Percentiles rank a stretch among this genome's conserved stretches.
Evolutionary conservation across 1,140 invertebrate species (phyloP).

Genomic region (Campoletis sonorensis): DNA sequence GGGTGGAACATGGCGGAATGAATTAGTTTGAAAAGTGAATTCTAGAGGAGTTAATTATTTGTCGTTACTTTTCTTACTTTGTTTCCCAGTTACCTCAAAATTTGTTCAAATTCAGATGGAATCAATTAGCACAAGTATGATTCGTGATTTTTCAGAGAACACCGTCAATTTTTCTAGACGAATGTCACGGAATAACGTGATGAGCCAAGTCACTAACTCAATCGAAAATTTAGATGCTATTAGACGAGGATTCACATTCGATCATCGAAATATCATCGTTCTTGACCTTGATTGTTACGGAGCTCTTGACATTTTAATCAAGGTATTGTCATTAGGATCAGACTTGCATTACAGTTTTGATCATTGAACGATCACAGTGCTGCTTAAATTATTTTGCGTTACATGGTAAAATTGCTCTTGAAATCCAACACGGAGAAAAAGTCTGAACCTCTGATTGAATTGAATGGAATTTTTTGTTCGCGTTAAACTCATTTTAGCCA

Average conservation of each 20-base stretch:
- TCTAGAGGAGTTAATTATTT: too few species aligned
- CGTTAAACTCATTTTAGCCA: too few species aligned
- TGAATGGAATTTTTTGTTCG: too few species aligned
- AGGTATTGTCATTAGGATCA: constrained; percentile 35
- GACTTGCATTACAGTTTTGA: background rate
- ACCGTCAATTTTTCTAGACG: constrained; percentile 20
- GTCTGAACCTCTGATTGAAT: too few species aligned
- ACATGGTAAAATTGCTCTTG: background rate
- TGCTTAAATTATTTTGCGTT: constrained; percentile 4
- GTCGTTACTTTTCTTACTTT: background rate
- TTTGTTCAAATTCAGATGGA: background rate
- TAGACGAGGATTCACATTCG: background rate
- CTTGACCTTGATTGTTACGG: constrained; percentile 51
- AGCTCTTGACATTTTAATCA: constrained; percentile 44
- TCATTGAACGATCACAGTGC: background rate
- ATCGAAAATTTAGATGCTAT: constrained; percentile 12
- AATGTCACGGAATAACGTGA: constrained; percentile 42
- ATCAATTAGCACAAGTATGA: background rate
- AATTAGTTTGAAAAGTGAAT: background rate
- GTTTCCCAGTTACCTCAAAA: background rate
- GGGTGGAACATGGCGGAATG: too few species aligned
- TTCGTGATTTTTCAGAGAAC: constrained; percentile 37
- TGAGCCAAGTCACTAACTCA: constrained; percentile 37
- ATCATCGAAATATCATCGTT: constrained; percentile 45
- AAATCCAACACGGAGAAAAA: background rate